Evolutionary conservation across 2,797 vertebrate species (phyloP), one percentile per base, ranked within the genome.

Genomic region (Schizopygopsis pylzovi): DNA sequence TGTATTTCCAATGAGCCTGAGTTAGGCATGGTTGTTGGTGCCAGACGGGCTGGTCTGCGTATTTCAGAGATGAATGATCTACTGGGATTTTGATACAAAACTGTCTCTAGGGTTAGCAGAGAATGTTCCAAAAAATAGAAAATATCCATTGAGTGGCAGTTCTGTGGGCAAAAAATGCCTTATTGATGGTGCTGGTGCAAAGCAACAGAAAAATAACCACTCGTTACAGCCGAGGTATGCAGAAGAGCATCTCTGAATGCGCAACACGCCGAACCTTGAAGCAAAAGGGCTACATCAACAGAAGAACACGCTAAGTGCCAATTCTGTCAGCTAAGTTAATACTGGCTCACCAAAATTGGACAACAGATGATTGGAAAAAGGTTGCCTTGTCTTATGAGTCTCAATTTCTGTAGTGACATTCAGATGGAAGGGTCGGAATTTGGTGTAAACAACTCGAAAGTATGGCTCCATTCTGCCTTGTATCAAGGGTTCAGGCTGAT

Each of bases 151-250:
- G 25, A 85, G 73, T 2, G 47, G 39, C 80, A 86, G 56, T 81
- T 78, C 68, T 84, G n/a, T 84, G 81, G 84, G 84, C 8, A 16
- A 76, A 88, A 88, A 86, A 81, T 86, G 43, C 49, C 72, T 89
- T 89, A 78, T 87, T 89, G 82, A 88, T 85, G 78, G 43, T 78
- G 87, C 37, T 87, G 78, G 18, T 81, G 9, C 9, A 20, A 59
- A 20, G 56, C 56, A 59, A 59, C 56, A 59, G 56, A 22, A n/a
- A 56, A 56, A 56, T 20, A 56, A 56, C 54, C 6, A 54, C 22
- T n/a, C 8, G 3, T 59, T 63, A 28, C 25, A 63, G 15, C 2
- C 12, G 5, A 28, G 61, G 2, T 63, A 63, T 28, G 12, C 61
- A 63, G 25, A 63, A 63, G 22, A 63, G 4, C 61, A 63, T 28